Evolutionary conservation across 2,888 invertebrate genomes (phyloP), one percentile per base, ranked within the genome.

Genomic region (Anaspis maculata): DNA sequence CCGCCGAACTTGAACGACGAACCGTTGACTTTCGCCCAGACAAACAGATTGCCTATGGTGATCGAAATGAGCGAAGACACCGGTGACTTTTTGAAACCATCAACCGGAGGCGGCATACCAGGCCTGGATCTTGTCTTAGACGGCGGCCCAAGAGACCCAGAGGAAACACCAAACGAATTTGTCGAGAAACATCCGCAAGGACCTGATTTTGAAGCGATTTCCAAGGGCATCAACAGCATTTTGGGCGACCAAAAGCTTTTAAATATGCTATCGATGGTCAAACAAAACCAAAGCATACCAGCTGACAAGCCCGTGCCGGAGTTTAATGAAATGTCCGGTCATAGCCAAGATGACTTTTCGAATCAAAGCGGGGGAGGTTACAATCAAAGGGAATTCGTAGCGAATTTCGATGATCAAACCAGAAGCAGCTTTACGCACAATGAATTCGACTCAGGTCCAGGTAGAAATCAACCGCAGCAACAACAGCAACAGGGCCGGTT

Each of bases 121-220:
- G 84, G 84, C 0, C 68, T 84, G 35, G 83, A 84, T 68, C 69
- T 83, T 38, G 76, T 80, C 6, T 69, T 68, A 42, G 72, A 73
- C 3, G 54, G 45, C 37, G 16, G 27, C 12, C 63, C 32, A 35
- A 34, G 14, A 35, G 42, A 23, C 11, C 27, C 27, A 5, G 46
- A 40, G 13, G 32, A 36, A 22, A 37, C 41, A 13, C 15, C 36
- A 3, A 38, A 32, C 12, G 27, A 38, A 13, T 22, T 41, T 31
- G 15, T 31, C 37, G 25, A 37, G 25, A 32, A 34, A 42, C 25
- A 30, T 19, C 44, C 45, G 29, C 55, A 50, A 36, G 71, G 69
- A 21, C 73, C 66, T 1, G 66, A 77, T 54, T 71, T 74, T 45
- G 70, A 72, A 27, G 76, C 66, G n/a, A 72, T 77, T 43, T 74